Evolutionary conservation across 2,888 invertebrate genomes (phyloP).

Genomic region (Germaria angustata): DNA sequence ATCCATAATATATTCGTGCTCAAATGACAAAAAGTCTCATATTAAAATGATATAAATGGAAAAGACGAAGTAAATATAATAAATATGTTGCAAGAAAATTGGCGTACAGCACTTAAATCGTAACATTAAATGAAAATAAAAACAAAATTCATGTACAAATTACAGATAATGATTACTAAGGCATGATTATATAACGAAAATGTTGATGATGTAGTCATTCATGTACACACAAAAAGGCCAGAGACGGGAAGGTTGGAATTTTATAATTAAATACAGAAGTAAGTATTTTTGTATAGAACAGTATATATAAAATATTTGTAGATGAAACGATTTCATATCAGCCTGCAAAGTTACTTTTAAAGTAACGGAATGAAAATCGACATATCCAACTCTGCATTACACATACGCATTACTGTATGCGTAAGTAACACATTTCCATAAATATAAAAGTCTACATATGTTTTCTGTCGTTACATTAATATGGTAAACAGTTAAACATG

Average conservation of each 20-base stretch:
- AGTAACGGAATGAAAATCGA: background rate
- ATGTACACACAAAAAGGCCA: background rate
- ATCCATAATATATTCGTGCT: background rate
- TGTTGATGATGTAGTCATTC: background rate
- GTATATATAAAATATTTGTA: no score
- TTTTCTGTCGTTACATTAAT: conserved; percentile 34
- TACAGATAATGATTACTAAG: conserved; percentile 13
- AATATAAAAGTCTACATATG: background rate
- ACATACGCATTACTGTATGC: background rate
- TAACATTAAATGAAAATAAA: conserved; percentile 2
- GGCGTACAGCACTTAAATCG: conserved; percentile 37
- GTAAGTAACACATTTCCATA: background rate
- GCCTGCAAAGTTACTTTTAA: no score
- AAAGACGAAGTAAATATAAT: background rate
- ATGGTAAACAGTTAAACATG: conserved; percentile 47
- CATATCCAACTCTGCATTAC: background rate
- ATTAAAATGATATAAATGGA: background rate
- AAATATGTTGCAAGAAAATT: conserved; percentile 43
- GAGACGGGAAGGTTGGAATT: background rate
- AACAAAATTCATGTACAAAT: conserved; percentile 37
- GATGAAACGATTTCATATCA: no score
- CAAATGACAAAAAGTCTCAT: background rate
- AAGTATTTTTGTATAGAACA: no score
- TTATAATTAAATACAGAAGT: background rate
- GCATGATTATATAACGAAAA: background rate